Evolutionary conservation across 2,113 vertebrate genomes (phyloP).

Genomic region (Oncorhynchus nerka): DNA sequence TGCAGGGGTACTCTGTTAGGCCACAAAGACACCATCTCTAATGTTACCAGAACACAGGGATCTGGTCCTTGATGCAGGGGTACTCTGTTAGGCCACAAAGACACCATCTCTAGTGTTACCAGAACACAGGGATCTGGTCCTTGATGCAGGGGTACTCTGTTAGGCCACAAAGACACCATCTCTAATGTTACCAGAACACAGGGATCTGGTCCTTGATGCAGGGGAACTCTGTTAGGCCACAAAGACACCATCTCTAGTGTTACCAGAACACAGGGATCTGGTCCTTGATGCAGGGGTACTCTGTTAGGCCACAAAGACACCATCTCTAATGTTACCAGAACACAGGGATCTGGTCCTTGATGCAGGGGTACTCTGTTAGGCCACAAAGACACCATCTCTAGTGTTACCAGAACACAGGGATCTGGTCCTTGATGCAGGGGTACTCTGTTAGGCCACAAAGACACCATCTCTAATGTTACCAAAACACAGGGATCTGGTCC

Average conservation of each 20-base stretch:
- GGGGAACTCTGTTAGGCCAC: constrained; percentile 49
- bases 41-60: constrained; percentile 53
- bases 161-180: constrained; percentile 29
- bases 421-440: constrained; percentile 58
- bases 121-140: constrained; percentile 59
- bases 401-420: constrained; percentile 53
- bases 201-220: constrained; percentile 62
- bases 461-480: constrained; percentile 46
- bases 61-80: constrained; percentile 58
- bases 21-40: constrained; percentile 32
- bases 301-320: constrained; percentile 47
- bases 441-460: constrained; percentile 47
- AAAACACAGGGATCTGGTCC: constrained; percentile 59
- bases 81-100: constrained; percentile 47
- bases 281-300: constrained; percentile 58
- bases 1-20: constrained; percentile 58
- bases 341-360: constrained; percentile 58
- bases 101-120: constrained; percentile 46
- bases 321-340: constrained; percentile 47
- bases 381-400: constrained; percentile 32
- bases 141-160: constrained; percentile 59
- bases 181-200: constrained; percentile 52
- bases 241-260: constrained; percentile 41
- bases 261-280: constrained; percentile 54
- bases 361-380: constrained; percentile 58